Base-by-base conservation (phyloP, 2,797 vertebrate species). In the Babyrousa celebensis region DNA sequence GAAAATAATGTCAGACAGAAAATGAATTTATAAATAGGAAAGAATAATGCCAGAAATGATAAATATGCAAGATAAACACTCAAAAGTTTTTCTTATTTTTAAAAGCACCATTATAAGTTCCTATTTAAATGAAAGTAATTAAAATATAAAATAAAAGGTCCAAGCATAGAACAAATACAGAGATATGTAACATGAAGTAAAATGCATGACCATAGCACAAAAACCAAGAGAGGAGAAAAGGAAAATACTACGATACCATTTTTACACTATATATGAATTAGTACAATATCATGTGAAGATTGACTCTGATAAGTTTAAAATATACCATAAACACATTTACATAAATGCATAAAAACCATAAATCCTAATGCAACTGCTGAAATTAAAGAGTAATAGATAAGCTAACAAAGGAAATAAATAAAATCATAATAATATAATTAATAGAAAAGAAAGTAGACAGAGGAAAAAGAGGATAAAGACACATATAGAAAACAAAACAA, bases 401-500 rank as follows among this genome's bases (percentile, higher is more conserved):
- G 1, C 9, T 14, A 68, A 58, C 3, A 72, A 78, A 83, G 17
- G 60, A 77, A 87, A 48, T 63, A 77, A 63, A 68, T 89, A 16
- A 43, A 91, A 82, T 43, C 1, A 60, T 48, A 83, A 85, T 48
- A 85, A 71, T 77, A 48, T 12, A 29, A 72, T 60, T 83, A 60
- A 29, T 54, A 40, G 1, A 21, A 72, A 58, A 58, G 20, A 93
- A 67, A 4, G 54, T 4, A 91, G 12, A 43, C 43, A 67, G 16
- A 92, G 5, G 27, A 77, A 92, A 58, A 60, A 32, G 43, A 21
- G 6, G 40, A 5, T 3, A 90, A 75, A 40, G 27, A 14, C 6
- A 82, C 29, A 84, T 40, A 36, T 2, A 36, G 11, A 58, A 77
- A 72, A 77, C 6, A 89, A 91, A 93, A 96, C 36, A 9, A 94